Base-by-base conservation (phyloP, 2,888 invertebrate genomes). In the Aphodius sticticus region DNA sequence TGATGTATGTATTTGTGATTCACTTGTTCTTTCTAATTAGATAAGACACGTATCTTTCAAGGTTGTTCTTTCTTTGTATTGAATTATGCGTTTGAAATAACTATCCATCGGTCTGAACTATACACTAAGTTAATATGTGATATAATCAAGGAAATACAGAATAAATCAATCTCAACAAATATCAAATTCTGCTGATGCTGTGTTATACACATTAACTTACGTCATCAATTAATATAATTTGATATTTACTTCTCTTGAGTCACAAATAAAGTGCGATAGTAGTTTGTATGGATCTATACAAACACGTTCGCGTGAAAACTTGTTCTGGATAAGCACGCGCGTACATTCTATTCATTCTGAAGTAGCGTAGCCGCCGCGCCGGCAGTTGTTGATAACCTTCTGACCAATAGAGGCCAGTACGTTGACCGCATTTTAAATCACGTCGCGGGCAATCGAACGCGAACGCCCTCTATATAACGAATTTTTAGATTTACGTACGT, bases 401-500 rank as follows among this genome's bases (percentile, higher is more conserved):
- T 53, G 53, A 53, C 53, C 53, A 53, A 53, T 53, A 53, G 53
- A 53, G 53, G 53, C 53, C 53, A 53, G 53, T 53, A 53, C 53
- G 53, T 53, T 53, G 53, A 53, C 53, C 53, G 53, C 53, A 53
- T 53, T 53, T 53, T 7, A 53, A 53, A 53, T 53, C 53, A 53
- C 53, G 7, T 2, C 53, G 53, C 53, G 1, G 9, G 12, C 53
- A 53, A 53, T 53, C 53, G 53, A 53, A 53, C 53, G 12, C 53
- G 26, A 53, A 5, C 53, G 7, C 53, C 53, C 53, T 53, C 53
- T 9, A 53, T 53, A 53, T 53, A 1, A 53, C 53, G 53, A 12
- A 53, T 53, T 53, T 53, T 53, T 7, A 1, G 26, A 26, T 26
- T 53, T 53, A 53, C 12, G 12, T 5, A 53, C 7, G 12, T 1